Conservation (phyloP, 2,888 invertebrate genomes). For the Drosophila limbata region DNA sequence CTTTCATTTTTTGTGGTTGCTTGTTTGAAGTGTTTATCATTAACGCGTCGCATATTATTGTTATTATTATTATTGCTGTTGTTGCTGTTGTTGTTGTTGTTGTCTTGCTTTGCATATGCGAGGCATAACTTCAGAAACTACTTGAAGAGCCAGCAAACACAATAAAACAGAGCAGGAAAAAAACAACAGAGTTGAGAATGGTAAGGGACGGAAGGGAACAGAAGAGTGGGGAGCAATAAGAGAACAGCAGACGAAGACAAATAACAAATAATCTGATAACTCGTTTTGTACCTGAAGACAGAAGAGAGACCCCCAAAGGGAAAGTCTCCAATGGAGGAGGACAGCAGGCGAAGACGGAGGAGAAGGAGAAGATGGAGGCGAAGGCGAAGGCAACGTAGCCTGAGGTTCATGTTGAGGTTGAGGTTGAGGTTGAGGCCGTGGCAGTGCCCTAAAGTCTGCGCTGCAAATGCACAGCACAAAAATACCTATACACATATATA, state of each 20-base stretch:
- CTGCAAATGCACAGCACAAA: slow-evolving; percentile 45
- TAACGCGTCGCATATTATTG: slow-evolving; percentile 69
- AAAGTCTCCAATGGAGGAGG: slow-evolving; percentile 27
- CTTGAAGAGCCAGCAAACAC: slow-evolving; percentile 58
- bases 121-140: slow-evolving; percentile 66
- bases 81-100: slow-evolving; percentile 56
- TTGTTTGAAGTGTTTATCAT: slow-evolving; percentile 67
- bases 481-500: neutral
- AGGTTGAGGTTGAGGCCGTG: slow-evolving; percentile 56
- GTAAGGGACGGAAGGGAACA: slow-evolving; percentile 9
- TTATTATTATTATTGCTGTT: slow-evolving; percentile 57
- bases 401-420: slow-evolving; percentile 23
- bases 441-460: slow-evolving; percentile 79
- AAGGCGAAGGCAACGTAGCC: neutral
- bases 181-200: slow-evolving; percentile 1
- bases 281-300: slow-evolving; percentile 78
- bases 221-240: slow-evolving; percentile 8
- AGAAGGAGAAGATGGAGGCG: neutral
- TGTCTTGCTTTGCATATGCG: slow-evolving; percentile 77
- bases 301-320: slow-evolving; percentile 34
- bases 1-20: slow-evolving; percentile 53
- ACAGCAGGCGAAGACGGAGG: slow-evolving; percentile 23
- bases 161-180: slow-evolving; percentile 27
- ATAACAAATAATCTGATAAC: slow-evolving; percentile 83
- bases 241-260: slow-evolving; percentile 63